A percentile compares a stretch with the other conserved stretches of the same genome.
Conservation (phyloP, 2,113 vertebrate genomes). For the Neolamprologus hecqui region DNA sequence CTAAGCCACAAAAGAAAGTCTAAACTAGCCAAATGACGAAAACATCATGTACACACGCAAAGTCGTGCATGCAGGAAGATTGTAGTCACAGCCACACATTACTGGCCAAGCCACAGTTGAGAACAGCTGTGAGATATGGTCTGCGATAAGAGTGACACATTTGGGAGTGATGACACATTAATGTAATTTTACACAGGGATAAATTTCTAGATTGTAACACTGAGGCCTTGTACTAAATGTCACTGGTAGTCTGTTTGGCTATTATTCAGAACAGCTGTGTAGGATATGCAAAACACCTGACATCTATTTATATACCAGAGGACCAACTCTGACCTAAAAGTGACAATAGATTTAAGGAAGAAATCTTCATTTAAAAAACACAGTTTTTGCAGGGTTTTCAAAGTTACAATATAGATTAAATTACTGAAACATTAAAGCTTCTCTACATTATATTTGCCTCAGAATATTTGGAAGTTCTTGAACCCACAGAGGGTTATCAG, state of each 20-base stretch:
- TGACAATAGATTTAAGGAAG: background rate
- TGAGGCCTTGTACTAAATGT: background rate
- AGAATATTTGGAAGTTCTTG: background rate
- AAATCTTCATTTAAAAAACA: background rate
- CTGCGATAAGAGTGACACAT: background rate
- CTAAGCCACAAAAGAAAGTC: background rate
- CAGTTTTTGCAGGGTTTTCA: background rate
- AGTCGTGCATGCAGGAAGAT: background rate
- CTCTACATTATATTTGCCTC: background rate
- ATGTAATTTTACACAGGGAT: slow-evolving; percentile 11
- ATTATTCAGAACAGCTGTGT: background rate
- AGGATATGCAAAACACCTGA: background rate
- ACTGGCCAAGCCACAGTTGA: background rate
- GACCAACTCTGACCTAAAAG: background rate
- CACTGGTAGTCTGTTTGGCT: background rate
- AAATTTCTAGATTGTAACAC: background rate
- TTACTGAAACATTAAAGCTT: background rate
- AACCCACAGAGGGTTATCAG: background rate
- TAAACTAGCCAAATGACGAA: background rate
- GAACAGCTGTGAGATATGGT: slow-evolving; percentile 24
- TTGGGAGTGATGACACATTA: slow-evolving; percentile 20
- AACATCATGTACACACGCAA: background rate
- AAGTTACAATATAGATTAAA: background rate
- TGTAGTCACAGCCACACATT: background rate
- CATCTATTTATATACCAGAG: background rate